Percentiles rank a stretch among this genome's conserved stretches.
These are phyloP conservation scores for Lordiphosa mommai DNA, from an alignment of 1,140 invertebrate genomes.

Conservation along the genomic window DNA sequence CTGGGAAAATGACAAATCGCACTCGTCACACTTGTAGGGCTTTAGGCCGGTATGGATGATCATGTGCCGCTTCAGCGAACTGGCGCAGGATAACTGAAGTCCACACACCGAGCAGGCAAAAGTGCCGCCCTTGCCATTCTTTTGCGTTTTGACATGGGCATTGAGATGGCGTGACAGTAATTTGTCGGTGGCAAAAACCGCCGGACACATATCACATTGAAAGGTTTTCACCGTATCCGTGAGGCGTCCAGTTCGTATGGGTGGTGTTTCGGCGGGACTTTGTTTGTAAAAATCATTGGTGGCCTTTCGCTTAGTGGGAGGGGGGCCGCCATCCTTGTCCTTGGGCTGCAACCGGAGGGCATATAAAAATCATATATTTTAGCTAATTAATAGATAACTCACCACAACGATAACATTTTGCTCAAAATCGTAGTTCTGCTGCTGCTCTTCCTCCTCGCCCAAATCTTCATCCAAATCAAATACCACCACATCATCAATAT, in stretches of 20 bases:
- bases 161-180: slow-evolving; percentile 83
- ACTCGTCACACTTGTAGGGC: slow-evolving; percentile 87
- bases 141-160: slow-evolving; percentile 83
- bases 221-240: slow-evolving; percentile 81
- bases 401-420: slow-evolving; percentile 60
- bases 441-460: slow-evolving; percentile 34
- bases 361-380: not conserved
- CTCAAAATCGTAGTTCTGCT: slow-evolving; percentile 40
- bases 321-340: slow-evolving; percentile 3
- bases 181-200: slow-evolving; percentile 81
- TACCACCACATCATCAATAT: slow-evolving; percentile 48
- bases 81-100: slow-evolving; percentile 89
- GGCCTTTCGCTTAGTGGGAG: slow-evolving; percentile 4
- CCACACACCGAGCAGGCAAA: slow-evolving; percentile 85
- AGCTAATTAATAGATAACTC: not conserved
- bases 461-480: slow-evolving; percentile 66
- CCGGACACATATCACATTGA: slow-evolving; percentile 82
- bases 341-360: slow-evolving; percentile 23
- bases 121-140: slow-evolving; percentile 72
- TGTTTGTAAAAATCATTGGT: slow-evolving; percentile 31
- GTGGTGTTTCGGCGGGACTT: not conserved
- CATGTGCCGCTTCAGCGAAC: slow-evolving; percentile 88
- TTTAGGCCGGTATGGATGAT: slow-evolving; percentile 89
- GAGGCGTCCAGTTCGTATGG: slow-evolving; percentile 20
- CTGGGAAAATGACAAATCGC: slow-evolving; percentile 87